Evolutionary conservation across 2,888 invertebrate species (phyloP).

Genomic region (Agrilus mali): DNA sequence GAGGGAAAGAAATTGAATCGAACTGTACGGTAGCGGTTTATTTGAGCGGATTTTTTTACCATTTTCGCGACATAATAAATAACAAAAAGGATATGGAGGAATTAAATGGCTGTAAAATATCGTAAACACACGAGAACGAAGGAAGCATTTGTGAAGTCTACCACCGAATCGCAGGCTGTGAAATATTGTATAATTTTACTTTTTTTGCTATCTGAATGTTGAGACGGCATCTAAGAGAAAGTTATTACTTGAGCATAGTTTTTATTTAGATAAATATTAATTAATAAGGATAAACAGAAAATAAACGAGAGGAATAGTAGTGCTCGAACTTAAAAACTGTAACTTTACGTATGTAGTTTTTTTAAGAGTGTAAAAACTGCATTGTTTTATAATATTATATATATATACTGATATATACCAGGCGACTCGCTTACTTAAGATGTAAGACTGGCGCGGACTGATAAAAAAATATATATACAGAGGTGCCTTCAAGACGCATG

Average conservation of each 20-base stretch:
- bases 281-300: too few relatives aligned
- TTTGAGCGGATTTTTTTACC: too few relatives aligned
- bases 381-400: constrained; percentile 28
- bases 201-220: constrained; percentile 30
- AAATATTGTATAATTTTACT: constrained; percentile 32
- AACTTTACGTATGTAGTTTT: constrained; percentile 29
- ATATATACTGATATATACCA: constrained; percentile 15
- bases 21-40: too few relatives aligned
- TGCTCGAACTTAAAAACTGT: constrained; percentile 26
- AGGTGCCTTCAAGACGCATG: constrained; percentile 33
- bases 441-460: constrained; percentile 37
- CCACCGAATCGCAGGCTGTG: constrained; percentile 37
- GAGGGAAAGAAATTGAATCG: too few relatives aligned
- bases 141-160: constrained; percentile 14
- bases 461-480: constrained; percentile 22
- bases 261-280: constrained; percentile 25
- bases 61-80: too few relatives aligned
- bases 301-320: constrained; percentile 10
- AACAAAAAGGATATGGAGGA: not conserved
- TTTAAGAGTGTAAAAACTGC: constrained; percentile 29
- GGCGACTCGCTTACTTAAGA: constrained; percentile 33
- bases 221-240: constrained; percentile 32
- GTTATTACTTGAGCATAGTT: constrained; percentile 29
- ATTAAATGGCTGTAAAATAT: constrained; percentile 16
- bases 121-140: not conserved